Evolutionary conservation across 2,888 invertebrate species (phyloP).

Genomic region (Volucella zonaria): DNA sequence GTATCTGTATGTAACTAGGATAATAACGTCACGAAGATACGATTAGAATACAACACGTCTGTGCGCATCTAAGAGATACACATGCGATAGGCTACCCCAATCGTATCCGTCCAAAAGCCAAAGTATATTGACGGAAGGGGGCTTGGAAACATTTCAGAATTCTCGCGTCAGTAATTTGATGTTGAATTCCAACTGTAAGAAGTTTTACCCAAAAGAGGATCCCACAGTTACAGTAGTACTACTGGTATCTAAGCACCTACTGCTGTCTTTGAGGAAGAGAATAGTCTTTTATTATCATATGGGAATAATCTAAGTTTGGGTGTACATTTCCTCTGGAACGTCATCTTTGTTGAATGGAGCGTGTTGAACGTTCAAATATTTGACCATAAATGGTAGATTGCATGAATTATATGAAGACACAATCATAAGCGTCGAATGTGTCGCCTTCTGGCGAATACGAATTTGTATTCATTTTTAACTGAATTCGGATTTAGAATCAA

Average conservation of each 20-base stretch:
- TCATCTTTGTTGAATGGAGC: constrained; percentile 58
- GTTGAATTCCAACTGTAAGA: constrained; percentile 40
- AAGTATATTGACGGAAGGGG: constrained; percentile 1
- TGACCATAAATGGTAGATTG: constrained; percentile 71
- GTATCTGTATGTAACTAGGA: constrained; percentile 66
- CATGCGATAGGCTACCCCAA: constrained; percentile 27
- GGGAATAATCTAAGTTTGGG: constrained; percentile 52
- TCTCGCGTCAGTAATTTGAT: constrained; percentile 70
- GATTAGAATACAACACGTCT: constrained; percentile 72
- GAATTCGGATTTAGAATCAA: too few species aligned
- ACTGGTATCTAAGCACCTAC: background rate
- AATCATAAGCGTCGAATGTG: constrained; percentile 22
- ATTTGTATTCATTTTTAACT: background rate
- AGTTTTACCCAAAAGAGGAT: background rate
- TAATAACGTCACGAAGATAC: constrained; percentile 73
- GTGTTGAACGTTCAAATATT: constrained; percentile 71
- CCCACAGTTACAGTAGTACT: constrained; percentile 18
- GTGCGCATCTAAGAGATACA: constrained; percentile 58
- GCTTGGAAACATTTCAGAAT: constrained; percentile 43
- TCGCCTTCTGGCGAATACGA: constrained; percentile 45
- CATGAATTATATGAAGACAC: constrained; percentile 65
- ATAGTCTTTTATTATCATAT: constrained; percentile 70
- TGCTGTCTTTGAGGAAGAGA: constrained; percentile 15
- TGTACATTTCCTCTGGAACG: constrained; percentile 25
- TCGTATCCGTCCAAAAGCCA: background rate